Evolutionary conservation across 2,113 vertebrate species (phyloP).

Genomic region (Thalassoma bifasciatum): DNA sequence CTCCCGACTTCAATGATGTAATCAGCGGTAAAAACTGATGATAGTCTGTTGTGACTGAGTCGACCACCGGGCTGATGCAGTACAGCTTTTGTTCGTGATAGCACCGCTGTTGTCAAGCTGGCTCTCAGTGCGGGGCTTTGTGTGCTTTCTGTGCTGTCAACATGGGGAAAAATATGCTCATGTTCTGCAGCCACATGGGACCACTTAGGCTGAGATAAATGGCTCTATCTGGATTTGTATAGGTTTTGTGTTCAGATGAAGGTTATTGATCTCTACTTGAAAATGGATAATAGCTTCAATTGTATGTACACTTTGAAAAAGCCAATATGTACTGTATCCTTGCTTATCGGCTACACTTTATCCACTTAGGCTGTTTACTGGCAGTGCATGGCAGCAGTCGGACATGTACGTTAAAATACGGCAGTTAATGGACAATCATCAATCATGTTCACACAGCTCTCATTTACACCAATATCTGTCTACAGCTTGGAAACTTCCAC

Average conservation of each 20-base stretch:
- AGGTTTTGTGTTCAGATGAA: slow-evolving; percentile 20
- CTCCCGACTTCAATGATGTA: slow-evolving; percentile 74
- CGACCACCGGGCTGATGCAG: slow-evolving; percentile 41
- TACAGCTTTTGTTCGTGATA: slow-evolving; percentile 19
- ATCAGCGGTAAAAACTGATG: slow-evolving; percentile 73
- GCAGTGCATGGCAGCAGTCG: not conserved
- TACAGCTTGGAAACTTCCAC: not conserved
- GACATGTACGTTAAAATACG: not conserved
- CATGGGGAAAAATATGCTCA: slow-evolving; percentile 5
- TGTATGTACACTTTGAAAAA: slow-evolving; percentile 2
- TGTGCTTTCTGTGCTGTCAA: slow-evolving; percentile 32
- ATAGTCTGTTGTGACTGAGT: slow-evolving; percentile 44
- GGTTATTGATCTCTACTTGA: slow-evolving; percentile 37
- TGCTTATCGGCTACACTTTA: slow-evolving; percentile 2
- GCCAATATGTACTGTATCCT: not conserved
- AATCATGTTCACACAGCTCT: not conserved
- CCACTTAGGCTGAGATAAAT: slow-evolving; percentile 27
- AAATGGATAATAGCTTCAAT: slow-evolving; percentile 39
- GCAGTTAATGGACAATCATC: not conserved
- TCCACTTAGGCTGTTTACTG: not conserved
- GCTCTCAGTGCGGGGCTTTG: not conserved
- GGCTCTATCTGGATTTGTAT: slow-evolving; percentile 27
- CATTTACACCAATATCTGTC: not conserved
- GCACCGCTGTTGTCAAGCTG: slow-evolving; percentile 18
- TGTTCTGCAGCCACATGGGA: not conserved